Evolutionary conservation across 2,113 vertebrate genomes (phyloP).

Genomic region (Rhabdomys dilectus): DNA sequence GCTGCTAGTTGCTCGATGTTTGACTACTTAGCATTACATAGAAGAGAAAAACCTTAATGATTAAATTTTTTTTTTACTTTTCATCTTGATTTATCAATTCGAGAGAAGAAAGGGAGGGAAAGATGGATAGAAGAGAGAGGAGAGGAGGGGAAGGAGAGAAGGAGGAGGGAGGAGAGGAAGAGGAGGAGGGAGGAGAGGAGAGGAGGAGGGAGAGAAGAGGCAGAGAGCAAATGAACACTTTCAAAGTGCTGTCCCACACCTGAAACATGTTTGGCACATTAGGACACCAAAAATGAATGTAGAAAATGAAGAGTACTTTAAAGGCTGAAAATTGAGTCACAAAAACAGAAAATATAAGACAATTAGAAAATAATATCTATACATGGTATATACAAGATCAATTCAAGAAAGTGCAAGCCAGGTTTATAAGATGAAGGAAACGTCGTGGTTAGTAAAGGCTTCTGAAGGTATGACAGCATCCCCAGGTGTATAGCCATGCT

Average conservation of each 20-base stretch:
- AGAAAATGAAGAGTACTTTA: background rate
- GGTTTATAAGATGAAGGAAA: background rate
- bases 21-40: background rate
- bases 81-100: background rate
- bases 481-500: background rate
- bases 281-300: background rate
- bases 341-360: background rate
- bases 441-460: background rate
- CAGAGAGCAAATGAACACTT: background rate
- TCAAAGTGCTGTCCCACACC: background rate
- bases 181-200: no score
- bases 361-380: background rate
- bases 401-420: background rate
- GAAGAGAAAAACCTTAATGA: background rate
- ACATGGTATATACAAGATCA: background rate
- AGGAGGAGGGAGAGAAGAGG: fast-evolving
- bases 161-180: fast-evolving
- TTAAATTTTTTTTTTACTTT: background rate
- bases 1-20: background rate
- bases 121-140: fast-evolving
- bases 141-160: no score
- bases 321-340: background rate
- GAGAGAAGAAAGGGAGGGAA: background rate
- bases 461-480: background rate
- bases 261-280: background rate